Conservation (phyloP, 2,797 vertebrate species). For the Lycodopsis pacificus region DNA sequence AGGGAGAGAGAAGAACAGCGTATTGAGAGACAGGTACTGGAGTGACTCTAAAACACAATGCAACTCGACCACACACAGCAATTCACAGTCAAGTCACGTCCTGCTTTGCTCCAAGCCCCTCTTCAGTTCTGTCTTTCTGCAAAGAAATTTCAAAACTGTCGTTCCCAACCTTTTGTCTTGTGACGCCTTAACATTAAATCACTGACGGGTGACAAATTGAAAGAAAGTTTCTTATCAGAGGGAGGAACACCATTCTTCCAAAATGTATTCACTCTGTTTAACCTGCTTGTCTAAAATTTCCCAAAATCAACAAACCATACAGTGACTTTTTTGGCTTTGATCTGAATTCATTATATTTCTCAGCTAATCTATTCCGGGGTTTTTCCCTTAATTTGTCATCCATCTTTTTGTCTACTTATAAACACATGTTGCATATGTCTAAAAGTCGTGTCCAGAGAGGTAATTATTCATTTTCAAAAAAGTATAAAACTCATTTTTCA, state of each 20-base stretch:
- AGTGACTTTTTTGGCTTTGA: not conserved
- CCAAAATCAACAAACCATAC: not conserved
- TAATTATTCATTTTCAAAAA: not conserved
- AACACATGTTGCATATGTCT: not conserved
- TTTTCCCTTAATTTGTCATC: not conserved
- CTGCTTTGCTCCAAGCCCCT: not conserved
- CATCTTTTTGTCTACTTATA: not conserved
- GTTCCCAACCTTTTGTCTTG: not conserved
- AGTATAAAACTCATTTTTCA: no score
- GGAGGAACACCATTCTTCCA: not conserved
- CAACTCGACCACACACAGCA: not conserved
- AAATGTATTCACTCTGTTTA: not conserved
- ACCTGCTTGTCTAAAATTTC: not conserved
- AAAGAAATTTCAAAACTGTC: not conserved
- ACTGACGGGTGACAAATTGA: not conserved
- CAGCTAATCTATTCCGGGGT: not conserved
- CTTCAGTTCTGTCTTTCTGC: not conserved
- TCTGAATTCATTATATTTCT: not conserved
- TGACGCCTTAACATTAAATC: not conserved
- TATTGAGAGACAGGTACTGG: conserved; percentile 76
- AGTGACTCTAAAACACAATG: conserved; percentile 5
- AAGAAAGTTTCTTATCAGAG: not conserved
- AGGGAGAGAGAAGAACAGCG: conserved; percentile 76
- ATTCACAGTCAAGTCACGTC: not conserved
- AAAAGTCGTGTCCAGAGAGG: not conserved